Base-by-base conservation (phyloP, 2,113 vertebrate species). In the Odocoileus virginianus region DNA sequence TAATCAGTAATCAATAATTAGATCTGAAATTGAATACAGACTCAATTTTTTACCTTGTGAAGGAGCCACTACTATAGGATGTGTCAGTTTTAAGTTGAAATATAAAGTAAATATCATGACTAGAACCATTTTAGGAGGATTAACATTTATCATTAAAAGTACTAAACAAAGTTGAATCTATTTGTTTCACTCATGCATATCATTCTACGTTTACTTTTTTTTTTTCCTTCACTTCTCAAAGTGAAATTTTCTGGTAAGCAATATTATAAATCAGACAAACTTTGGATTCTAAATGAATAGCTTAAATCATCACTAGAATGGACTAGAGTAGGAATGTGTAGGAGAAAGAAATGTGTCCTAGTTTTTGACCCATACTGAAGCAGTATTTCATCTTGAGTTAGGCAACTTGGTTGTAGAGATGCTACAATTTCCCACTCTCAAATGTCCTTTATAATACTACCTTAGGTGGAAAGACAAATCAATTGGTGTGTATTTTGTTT, bases 191-290 rank as follows among this genome's bases (percentile, higher is more conserved):
- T 55, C 81, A 95, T 81, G 4, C 16, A 71, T 95, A 85, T 94
- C 95, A 94, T 83, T 78, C 40, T 95, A 71, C 13, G 0, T 93
- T 94, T 83, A 78, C 36, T 84, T 36, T 64, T 1, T 36, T 90
- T 97, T 96, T 81, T 81, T 85, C 52, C 40, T 93, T 95, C 47
- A 54, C 25, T 91, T 97, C 43, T 91, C 55, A 96, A 89, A 87
- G 30, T 89, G 5, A 1, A 95, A 45, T 74, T 89, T 97, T 96
- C 43, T 97, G 47, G 60, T 76, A 95, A 96, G 50, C 12, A 61
- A 71, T 71, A 93, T 40, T 14, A 83, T 93, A 91, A 95, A 92
- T 97, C 58, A 91, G 30, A 85, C 36, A 11, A 95, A 91, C 14
- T n/a, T n/a, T 94, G 28, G 2, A 57, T 88, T 82, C 55, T 94